Evolutionary conservation across 2,888 invertebrate genomes (phyloP), one percentile per base, ranked within the genome.

Genomic region (Isotomurus palustris): DNA sequence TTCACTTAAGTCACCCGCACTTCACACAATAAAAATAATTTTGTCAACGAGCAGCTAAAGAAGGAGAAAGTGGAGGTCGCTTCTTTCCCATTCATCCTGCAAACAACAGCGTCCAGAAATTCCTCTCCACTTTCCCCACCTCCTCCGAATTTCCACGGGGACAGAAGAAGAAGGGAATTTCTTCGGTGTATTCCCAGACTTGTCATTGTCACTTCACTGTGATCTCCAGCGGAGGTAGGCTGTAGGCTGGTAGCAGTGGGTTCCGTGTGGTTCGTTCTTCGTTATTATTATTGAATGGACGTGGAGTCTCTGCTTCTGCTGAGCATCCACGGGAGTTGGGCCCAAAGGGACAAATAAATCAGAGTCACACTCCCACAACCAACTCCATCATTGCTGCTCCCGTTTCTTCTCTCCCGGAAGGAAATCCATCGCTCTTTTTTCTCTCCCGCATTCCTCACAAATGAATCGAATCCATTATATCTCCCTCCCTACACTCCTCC

Each of bases 321-420:
- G 14, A 17, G 17, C 19, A n/a, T 38, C 14, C 17, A 17, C 19
- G 19, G 38, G 38, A 38, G 38, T 38, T n/a, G 19, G 38, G 17
- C 38, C 47, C 47, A n/a, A n/a, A 27, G 47, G 47, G 47, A 47
- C 27, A 29, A 49, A 29, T 49, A 49, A 49, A 35, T 49, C 49
- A 49, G 29, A 49, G 49, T 49, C 49, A 49, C 35, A 49, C 35
- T 25, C 25, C 27, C 29, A 35, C 19, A 19, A 6, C 21, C 22
- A 24, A 14, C 49, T 49, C n/a, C 35, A 49, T 49, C 49, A 49
- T 49, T 49, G 35, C 49, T 19, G 19, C 19, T 49, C 21, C 49
- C 29, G 35, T 49, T 49, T 43, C 43, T n/a, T n/a, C n/a, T n/a
- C n/a, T n/a, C n/a, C n/a, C n/a, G 17, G 40, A 21, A 5, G 40